These are phyloP conservation scores for Camelus dromedarius DNA, from an alignment of 2,113 vertebrate species.

Conservation along the genomic window DNA sequence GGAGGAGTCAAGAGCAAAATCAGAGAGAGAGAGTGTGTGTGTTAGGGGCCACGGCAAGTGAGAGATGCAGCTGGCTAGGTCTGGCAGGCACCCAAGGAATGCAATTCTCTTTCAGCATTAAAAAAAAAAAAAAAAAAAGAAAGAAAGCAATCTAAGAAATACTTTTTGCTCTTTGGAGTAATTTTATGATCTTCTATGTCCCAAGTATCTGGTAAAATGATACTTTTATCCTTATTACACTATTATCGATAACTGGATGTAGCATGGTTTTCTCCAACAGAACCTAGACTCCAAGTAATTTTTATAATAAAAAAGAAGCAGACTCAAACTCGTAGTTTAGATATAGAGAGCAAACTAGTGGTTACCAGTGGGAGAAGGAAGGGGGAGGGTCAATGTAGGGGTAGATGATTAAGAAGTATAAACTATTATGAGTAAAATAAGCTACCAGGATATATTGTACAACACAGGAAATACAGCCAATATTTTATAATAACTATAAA, in stretches of 20 bases:
- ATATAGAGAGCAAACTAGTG: not conserved
- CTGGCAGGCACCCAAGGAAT: not conserved
- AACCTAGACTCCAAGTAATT: not conserved
- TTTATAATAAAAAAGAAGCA: not conserved
- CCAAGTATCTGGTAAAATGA: not conserved
- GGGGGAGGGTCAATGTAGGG: not conserved
- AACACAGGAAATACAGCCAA: not conserved
- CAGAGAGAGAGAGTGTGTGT: not conserved
- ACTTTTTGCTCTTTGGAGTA: not conserved
- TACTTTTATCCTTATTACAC: not conserved
- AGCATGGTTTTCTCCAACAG: not conserved
- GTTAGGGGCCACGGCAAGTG: not conserved
- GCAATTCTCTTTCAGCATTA: not conserved
- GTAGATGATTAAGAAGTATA: not conserved
- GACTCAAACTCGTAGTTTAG: not conserved
- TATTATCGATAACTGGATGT: not conserved
- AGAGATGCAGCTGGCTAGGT: not conserved
- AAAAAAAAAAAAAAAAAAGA: not conserved
- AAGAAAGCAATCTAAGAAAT: not conserved
- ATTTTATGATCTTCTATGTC: not conserved
- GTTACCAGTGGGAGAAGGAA: not conserved
- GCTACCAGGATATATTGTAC: not conserved
- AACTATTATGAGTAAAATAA: not conserved
- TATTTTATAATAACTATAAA: not conserved
- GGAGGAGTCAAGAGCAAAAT: not conserved